Conservation (phyloP, 2,113 vertebrate species). For the Podarcis muralis region DNA sequence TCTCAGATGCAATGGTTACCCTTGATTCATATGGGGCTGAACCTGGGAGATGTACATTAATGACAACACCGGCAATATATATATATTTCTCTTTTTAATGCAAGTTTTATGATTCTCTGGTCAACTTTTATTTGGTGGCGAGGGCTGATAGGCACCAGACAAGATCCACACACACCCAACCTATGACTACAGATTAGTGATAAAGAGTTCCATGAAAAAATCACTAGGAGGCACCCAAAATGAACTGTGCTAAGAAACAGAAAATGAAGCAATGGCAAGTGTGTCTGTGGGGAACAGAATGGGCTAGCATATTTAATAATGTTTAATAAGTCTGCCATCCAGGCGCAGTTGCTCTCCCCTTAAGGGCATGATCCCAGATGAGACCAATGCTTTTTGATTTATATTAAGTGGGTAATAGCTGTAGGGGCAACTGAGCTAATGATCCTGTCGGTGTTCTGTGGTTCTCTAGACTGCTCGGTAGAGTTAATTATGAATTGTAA, state of each 20-base stretch:
- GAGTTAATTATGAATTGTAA: slow-evolving; percentile 68
- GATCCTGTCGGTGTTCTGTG: slow-evolving; percentile 52
- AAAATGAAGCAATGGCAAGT: background rate
- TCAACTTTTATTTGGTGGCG: background rate
- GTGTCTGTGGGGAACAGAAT: slow-evolving; percentile 4
- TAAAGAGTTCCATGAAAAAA: slow-evolving; percentile 23
- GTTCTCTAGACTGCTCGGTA: slow-evolving; percentile 61
- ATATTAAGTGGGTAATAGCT: slow-evolving; percentile 24
- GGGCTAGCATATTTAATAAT: slow-evolving; percentile 11
- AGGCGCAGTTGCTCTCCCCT: slow-evolving; percentile 37
- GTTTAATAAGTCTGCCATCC: slow-evolving; percentile 41
- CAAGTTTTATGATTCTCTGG: background rate
- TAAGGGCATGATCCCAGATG: background rate
- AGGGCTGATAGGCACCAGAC: no score
- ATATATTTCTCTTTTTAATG: background rate
- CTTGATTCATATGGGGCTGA: background rate
- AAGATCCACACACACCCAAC: no score
- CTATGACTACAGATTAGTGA: background rate
- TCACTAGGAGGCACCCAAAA: slow-evolving; percentile 5
- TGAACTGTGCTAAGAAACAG: background rate
- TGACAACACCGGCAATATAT: background rate
- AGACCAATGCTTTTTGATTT: slow-evolving; percentile 47
- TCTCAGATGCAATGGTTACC: background rate
- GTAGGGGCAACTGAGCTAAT: slow-evolving; percentile 57
- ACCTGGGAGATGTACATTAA: background rate